Base-by-base conservation (phyloP, 37 sponge, comb jelly and placozoan genomes). In the Agelas oroides region DNA sequence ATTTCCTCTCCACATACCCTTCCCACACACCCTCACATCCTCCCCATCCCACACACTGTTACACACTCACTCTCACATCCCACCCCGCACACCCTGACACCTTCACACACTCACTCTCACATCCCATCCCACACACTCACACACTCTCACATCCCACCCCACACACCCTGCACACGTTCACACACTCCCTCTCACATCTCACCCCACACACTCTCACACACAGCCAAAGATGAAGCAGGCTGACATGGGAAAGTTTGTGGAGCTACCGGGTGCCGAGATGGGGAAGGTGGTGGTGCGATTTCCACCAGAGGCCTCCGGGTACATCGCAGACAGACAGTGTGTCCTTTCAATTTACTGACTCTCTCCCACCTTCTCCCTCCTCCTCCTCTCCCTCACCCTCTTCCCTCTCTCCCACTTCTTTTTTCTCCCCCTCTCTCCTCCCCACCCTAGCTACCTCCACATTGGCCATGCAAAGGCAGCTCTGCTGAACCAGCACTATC, bases 381-480 rank as follows among this genome's bases (percentile, higher is more conserved):
- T 11, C 62, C 14, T 11, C 5, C 27, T 11, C 62, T 11, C 14
- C 14, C 62, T 11, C 62, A 6, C 27, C 62, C 62, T 61, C 65
- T 28, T 30, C 38, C 62, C 27, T 31, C 27, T 11, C 62, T 11
- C 14, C 14, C 62, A 2, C 62, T 25, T 11, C 62, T 13, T 61
- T 38, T 28, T 30, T 12, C 62, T 5, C 31, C 40, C 35, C 71
- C 35, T 32, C 71, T 13, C 35, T 28, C 76, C 35, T 15, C 54
- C 25, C 31, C 13, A 21, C 15, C 57, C 1, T 35, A 93, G 95
- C 37, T 96, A 96, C 77, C 93, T 98, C 19, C 99, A 98, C 80
- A 95, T 98, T 57, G 99, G 99, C 17, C 99, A 98, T 83, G 99
- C 99, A 39, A 98, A 98, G 82, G 99, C 99, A 32, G 97, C 97